Evolutionary conservation across 2,113 vertebrate species (phyloP).

Genomic region (Onychostruthus taczanowskii): DNA sequence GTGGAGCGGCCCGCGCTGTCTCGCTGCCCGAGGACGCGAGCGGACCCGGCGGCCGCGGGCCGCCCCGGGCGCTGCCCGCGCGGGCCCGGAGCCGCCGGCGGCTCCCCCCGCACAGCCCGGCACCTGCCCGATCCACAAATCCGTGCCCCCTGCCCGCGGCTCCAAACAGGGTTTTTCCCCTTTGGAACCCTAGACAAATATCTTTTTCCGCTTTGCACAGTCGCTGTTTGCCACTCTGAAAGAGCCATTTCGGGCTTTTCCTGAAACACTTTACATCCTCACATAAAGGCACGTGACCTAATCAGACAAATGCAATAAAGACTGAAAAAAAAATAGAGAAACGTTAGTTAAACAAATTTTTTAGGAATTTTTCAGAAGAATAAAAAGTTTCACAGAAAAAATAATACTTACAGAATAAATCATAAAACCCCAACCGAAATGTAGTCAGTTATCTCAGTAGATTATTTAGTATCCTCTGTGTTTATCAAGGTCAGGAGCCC

Average conservation of each 20-base stretch:
- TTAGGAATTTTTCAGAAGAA: not conserved
- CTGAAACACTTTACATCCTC: not conserved
- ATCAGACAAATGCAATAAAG: not conserved
- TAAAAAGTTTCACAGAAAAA: not conserved
- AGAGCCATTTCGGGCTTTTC: not conserved
- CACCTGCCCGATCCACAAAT: not conserved
- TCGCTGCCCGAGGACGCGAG: no score
- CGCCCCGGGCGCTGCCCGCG: no score
- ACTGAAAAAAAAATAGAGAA: not conserved
- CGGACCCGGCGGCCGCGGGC: no score
- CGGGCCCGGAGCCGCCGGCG: not conserved
- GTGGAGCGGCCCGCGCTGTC: no score
- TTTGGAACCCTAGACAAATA: fast-evolving
- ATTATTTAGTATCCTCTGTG: not conserved
- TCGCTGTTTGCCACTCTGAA: not conserved
- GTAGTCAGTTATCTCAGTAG: not conserved
- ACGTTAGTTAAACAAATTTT: not conserved
- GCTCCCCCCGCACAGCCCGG: not conserved
- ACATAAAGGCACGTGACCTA: not conserved
- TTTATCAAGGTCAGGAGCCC: not conserved
- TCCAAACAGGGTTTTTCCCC: fast-evolving
- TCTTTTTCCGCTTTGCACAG: fast-evolving
- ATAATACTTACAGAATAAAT: not conserved
- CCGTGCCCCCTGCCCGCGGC: not conserved
- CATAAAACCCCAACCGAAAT: not conserved